These are phyloP conservation scores for Microcebus jonahi DNA, from an alignment of 2,113 vertebrate species.

Conservation along the genomic window DNA sequence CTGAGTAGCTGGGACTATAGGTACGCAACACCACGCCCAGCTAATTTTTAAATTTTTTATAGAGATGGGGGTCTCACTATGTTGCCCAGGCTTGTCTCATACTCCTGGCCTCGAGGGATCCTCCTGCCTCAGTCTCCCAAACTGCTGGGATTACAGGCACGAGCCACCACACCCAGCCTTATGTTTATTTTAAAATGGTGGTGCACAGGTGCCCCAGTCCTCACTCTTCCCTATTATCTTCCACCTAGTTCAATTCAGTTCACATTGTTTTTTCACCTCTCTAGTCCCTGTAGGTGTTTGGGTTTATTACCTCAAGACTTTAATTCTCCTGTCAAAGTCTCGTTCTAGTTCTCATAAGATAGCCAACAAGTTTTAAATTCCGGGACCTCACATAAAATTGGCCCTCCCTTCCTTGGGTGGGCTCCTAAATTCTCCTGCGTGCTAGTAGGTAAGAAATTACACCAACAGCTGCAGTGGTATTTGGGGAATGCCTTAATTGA, in stretches of 20 bases:
- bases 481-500: background rate
- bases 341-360: background rate
- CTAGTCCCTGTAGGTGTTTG: background rate
- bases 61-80: background rate
- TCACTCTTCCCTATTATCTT: background rate
- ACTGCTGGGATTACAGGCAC: too few relatives aligned
- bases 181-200: background rate
- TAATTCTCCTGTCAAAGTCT: background rate
- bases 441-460: background rate
- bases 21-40: background rate
- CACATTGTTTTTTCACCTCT: background rate
- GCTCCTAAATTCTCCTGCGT: background rate
- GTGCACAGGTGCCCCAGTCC: rapidly evolving
- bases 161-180: too few relatives aligned
- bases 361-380: background rate
- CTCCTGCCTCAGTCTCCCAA: too few relatives aligned
- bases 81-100: background rate
- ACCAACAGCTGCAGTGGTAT: background rate
- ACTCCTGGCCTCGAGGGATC: background rate
- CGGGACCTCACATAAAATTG: background rate
- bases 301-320: background rate
- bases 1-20: background rate
- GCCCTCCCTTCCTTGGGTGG: too few relatives aligned
- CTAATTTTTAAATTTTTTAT: background rate
- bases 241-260: background rate